Evolutionary conservation across 2,797 vertebrate species (phyloP).

Genomic region (Psittacula derbiana): DNA sequence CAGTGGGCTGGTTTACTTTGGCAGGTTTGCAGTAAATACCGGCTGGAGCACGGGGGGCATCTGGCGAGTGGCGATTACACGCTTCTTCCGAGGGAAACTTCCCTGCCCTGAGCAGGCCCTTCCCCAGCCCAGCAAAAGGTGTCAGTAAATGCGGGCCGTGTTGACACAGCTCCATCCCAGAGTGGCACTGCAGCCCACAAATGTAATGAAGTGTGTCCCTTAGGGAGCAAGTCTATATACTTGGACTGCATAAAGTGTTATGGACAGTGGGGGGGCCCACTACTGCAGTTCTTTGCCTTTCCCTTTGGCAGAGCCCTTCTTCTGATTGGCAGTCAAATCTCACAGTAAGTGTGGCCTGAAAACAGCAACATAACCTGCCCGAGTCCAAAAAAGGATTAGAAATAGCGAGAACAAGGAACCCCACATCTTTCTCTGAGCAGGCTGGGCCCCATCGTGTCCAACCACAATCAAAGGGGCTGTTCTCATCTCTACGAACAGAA

Average conservation of each 20-base stretch:
- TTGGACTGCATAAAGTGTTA: constrained; percentile 71
- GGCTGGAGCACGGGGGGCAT: constrained; percentile 68
- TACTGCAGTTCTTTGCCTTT: background rate
- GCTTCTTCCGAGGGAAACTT: constrained; percentile 78
- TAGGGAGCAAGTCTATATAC: constrained; percentile 61
- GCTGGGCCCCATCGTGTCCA: background rate
- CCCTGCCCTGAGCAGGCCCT: constrained; percentile 69
- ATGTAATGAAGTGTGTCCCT: constrained; percentile 77
- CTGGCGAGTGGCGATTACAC: constrained; percentile 67
- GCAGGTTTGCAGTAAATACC: constrained; percentile 71
- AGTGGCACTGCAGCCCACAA: constrained; percentile 64
- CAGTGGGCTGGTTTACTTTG: constrained; percentile 68
- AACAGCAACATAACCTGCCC: background rate
- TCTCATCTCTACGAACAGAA: background rate
- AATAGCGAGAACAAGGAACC: background rate
- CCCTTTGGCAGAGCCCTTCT: background rate
- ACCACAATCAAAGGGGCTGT: background rate
- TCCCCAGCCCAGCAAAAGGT: constrained; percentile 77
- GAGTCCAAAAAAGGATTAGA: background rate
- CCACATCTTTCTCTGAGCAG: fast-evolving
- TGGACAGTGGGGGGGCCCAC: background rate
- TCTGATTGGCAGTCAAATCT: background rate
- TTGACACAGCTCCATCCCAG: constrained; percentile 69
- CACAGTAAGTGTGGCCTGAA: background rate
- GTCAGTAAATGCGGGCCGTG: constrained; percentile 74